Base-by-base conservation (phyloP, 1,140 invertebrate species). In the Saccostrea echinata region DNA sequence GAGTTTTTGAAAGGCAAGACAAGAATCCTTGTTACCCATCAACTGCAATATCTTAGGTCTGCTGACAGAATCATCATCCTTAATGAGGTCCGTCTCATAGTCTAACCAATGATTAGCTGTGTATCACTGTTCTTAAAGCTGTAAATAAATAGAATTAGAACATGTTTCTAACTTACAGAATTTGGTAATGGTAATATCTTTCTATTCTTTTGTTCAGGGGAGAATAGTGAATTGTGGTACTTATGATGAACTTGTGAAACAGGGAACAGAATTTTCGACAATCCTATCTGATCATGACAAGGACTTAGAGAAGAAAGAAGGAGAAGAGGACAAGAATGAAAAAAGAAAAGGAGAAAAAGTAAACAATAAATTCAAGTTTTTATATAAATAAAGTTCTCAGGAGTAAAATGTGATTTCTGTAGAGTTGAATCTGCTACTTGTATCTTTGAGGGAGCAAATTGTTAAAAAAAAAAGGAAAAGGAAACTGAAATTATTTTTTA, bases 21-120 rank as follows among this genome's bases (percentile, higher is more conserved):
- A 0, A 95, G 97, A 18, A 96, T 98, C 51, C 95, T 98, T 4
- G 97, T 97, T 30, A 98, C 97, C 1, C 97, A 98, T 95, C 97
- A 98, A 91, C 94, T 98, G 3, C 97, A 98, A 91, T 97, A 97
- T 93, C 95, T 98, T n/a, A 96, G 96, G 92, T 95, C 96, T 24
- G 97, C 97, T 0, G 96, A 97, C 93, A 96, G 96, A 89, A 97
- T 98, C 90, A 94, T 97, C 76, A 96, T 97, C 8, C 92, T 98
- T 89, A 96, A 97, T 91, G 96, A 97, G 93, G 87, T 86, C 85
- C 16, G 87, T 86, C 85, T 16, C 24, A 76, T 33, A 76, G 9
- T 27, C 21, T 51, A 35, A 43, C 16, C 35, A 64, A 85, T n/a
- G 24, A 8, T 86, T 9, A 43, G 24, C 24, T 1, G 11, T 33